phyloP scores from a whole-genome alignment of 2,797 vertebrate genomes.

The Mustela erminea region DNA sequence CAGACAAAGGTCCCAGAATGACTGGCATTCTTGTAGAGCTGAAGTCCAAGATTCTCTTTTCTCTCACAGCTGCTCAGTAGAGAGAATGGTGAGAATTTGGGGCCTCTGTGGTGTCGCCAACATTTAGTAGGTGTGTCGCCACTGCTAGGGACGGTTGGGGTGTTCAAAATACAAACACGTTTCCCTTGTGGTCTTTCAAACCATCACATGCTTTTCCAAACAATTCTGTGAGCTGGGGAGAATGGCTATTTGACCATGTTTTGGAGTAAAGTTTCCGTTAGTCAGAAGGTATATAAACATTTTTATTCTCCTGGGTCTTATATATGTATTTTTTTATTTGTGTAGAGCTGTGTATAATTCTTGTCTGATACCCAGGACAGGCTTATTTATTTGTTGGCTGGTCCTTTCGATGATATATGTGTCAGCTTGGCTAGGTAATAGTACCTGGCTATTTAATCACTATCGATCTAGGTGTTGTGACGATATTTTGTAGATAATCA shows the following conservation, averaged over 20 bases:
- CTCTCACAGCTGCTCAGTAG: not conserved
- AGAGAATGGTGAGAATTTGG: not conserved
- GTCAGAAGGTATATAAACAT: not conserved
- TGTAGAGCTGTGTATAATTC: not conserved
- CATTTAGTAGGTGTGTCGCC: not conserved
- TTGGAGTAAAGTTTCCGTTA: not conserved
- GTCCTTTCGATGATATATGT: not conserved
- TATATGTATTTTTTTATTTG: not conserved
- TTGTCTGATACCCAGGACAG: not conserved
- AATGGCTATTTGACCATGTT: not conserved
- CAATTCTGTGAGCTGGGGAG: not conserved
- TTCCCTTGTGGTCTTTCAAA: not conserved
- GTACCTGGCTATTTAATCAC: not conserved
- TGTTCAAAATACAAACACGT: not conserved
- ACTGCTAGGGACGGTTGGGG: no score
- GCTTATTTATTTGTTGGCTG: not conserved
- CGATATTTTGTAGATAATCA: not conserved
- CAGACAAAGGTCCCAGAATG: not conserved
- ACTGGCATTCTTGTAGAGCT: not conserved
- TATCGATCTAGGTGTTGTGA: not conserved
- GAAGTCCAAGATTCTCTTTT: not conserved
- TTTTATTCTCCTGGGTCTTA: slow-evolving; percentile 23
- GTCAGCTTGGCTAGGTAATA: not conserved
- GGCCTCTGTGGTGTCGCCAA: not conserved
- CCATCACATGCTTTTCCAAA: not conserved